Evolutionary conservation across 2,797 vertebrate genomes (phyloP).

Genomic region (Manis javanica): DNA sequence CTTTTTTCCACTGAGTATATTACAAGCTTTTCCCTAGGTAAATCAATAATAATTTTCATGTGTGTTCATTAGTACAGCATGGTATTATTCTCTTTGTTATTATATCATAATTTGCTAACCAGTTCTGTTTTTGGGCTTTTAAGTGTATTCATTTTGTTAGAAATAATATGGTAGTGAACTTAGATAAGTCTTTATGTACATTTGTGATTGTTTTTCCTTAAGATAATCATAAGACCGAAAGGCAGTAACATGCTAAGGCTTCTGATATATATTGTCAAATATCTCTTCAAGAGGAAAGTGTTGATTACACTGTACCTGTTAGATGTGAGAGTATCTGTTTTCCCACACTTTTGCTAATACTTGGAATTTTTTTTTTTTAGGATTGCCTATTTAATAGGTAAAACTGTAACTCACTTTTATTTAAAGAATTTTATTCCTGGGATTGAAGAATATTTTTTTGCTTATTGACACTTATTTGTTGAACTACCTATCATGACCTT

Average conservation of each 20-base stretch:
- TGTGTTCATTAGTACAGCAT: neutral
- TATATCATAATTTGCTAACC: neutral
- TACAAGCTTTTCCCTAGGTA: neutral
- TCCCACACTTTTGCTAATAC: neutral
- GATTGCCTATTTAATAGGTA: neutral
- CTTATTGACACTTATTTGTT: conserved; percentile 19
- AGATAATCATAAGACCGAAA: neutral
- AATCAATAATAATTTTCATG: neutral
- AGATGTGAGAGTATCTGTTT: neutral
- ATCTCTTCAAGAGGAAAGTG: neutral
- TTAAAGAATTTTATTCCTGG: conserved; percentile 26
- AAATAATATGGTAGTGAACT: neutral
- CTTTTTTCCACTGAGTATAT: neutral
- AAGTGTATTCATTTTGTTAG: neutral
- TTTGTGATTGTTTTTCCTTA: conserved; percentile 13
- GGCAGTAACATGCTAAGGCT: neutral
- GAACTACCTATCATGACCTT: neutral
- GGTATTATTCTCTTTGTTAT: neutral
- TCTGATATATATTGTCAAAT: neutral
- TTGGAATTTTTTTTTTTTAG: conserved; percentile 29
- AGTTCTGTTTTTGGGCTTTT: conserved; percentile 17
- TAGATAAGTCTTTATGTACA: conserved; percentile 8
- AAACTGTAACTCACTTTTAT: conserved; percentile 1
- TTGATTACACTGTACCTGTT: neutral
- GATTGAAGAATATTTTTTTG: neutral